These are phyloP conservation scores for Gorsachius magnificus DNA, from an alignment of 2,797 vertebrate species.

Conservation along the genomic window DNA sequence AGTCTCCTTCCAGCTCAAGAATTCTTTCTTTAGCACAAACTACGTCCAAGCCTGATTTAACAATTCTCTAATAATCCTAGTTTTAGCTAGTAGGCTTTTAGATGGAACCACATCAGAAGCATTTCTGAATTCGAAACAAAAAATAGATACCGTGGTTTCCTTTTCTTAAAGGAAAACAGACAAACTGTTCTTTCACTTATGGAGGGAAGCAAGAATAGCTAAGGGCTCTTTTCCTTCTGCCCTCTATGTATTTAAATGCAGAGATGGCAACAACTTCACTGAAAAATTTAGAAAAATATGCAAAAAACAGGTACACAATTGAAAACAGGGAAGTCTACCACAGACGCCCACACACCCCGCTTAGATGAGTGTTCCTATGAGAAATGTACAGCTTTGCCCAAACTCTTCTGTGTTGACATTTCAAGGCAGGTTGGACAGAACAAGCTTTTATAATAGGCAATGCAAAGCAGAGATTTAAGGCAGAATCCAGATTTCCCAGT, in stretches of 20 bases:
- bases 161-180: background rate
- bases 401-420: background rate
- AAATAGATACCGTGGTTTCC: background rate
- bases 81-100: background rate
- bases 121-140: background rate
- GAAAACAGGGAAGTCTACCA: background rate
- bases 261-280: background rate
- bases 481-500: background rate
- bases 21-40: background rate
- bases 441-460: background rate
- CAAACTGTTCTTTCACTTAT: background rate
- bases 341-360: accelerated
- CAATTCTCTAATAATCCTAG: background rate
- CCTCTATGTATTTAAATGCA: background rate
- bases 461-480: background rate
- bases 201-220: background rate
- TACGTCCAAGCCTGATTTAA: background rate
- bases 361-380: background rate
- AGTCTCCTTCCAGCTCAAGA: background rate
- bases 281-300: background rate
- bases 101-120: background rate
- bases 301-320: background rate
- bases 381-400: background rate
- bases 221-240: background rate
- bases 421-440: background rate